A percentile compares a stretch with the other conserved stretches of the same genome.
Evolutionary conservation across 23 tunicate species (phyloP).

Genomic region (Diplosoma virens): DNA sequence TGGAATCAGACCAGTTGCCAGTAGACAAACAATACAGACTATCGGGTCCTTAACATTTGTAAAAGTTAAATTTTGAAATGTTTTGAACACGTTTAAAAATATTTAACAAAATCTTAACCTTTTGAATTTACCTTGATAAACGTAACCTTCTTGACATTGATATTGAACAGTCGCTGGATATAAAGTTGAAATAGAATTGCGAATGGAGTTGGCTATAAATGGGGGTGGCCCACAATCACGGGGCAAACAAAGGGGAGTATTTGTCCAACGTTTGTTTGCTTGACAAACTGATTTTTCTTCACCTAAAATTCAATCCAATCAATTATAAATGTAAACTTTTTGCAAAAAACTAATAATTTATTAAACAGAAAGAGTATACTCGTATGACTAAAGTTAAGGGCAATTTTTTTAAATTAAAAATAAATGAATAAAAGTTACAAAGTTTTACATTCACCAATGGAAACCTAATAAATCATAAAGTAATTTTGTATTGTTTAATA

Average conservation of each 20-base stretch:
- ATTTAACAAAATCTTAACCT: background rate
- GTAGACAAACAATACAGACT: conserved; percentile 32
- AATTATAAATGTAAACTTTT: no score
- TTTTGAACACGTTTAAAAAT: background rate
- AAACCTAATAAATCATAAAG: no score
- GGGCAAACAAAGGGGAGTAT: conserved; percentile 47
- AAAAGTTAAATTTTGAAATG: background rate
- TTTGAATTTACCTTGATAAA: conserved; percentile 25
- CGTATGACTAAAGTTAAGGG: no score
- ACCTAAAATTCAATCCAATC: no score
- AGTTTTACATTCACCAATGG: no score
- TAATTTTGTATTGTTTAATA: no score
- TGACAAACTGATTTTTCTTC: conserved; percentile 21
- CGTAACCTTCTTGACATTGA: conserved; percentile 56
- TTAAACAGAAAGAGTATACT: no score
- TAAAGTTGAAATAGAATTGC: conserved; percentile 53
- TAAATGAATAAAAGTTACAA: no score
- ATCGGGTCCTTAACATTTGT: conserved; percentile 47
- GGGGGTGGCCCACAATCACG: conserved; percentile 67
- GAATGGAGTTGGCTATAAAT: conserved; percentile 20
- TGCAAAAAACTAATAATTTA: no score
- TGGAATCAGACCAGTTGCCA: conserved; percentile 66
- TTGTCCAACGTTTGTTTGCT: conserved; percentile 62
- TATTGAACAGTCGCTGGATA: conserved; percentile 41
- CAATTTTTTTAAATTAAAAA: no score